phyloP scores from a whole-genome alignment of 2,888 invertebrate genomes.

The Melanargia galathea region DNA sequence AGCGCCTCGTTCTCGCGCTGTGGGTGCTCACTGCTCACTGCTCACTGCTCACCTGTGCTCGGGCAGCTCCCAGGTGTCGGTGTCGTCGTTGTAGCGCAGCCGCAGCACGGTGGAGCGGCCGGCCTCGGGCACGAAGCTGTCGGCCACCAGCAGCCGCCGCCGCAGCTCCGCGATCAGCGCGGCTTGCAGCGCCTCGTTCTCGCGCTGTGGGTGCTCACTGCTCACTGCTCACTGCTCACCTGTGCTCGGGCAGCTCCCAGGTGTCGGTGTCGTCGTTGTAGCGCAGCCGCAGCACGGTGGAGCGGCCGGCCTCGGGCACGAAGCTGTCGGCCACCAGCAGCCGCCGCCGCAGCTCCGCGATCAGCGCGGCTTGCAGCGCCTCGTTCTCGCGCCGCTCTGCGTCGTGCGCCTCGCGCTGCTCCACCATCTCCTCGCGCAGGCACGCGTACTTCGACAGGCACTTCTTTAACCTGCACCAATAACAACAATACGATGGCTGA shows the following conservation, averaged over 20 bases:
- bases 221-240: too few relatives aligned
- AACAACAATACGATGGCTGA: background rate
- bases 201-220: too few relatives aligned
- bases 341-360: conserved; percentile 84
- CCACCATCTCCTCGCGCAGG: conserved; percentile 75
- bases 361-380: conserved; percentile 90
- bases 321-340: conserved; percentile 94
- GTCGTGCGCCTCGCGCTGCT: conserved; percentile 90
- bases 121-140: too few relatives aligned
- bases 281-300: conserved; percentile 53
- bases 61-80: too few relatives aligned
- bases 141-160: too few relatives aligned
- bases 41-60: too few relatives aligned
- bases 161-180: too few relatives aligned
- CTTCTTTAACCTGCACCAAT: conserved; percentile 88
- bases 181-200: too few relatives aligned
- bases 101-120: too few relatives aligned
- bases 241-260: conserved; percentile 59
- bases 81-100: too few relatives aligned
- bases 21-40: too few relatives aligned
- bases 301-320: conserved; percentile 83
- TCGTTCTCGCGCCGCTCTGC: conserved; percentile 96
- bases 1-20: too few relatives aligned
- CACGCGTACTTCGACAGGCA: conserved; percentile 91
- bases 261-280: conserved; percentile 66